Percentiles rank a stretch among this genome's conserved stretches.
phyloP scores from a whole-genome alignment of 2,797 vertebrate species.

The Vultur gryphus region DNA sequence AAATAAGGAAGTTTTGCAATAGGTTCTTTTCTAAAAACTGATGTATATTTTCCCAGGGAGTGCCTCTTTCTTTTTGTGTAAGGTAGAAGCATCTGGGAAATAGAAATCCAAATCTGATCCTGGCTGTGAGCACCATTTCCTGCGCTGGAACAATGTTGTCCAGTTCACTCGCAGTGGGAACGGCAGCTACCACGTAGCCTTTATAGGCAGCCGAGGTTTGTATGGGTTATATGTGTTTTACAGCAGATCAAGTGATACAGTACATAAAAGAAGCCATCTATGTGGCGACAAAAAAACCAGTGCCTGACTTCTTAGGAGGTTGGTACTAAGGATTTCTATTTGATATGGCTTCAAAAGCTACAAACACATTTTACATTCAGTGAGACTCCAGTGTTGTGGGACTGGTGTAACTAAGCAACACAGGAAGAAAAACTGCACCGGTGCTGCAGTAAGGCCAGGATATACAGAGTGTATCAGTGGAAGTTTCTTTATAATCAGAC shows the following conservation, averaged over 20 bases:
- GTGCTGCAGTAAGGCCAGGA: background rate
- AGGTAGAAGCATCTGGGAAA: background rate
- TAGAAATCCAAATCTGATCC: background rate
- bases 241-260: background rate
- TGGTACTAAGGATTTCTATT: conserved; percentile 60
- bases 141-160: background rate
- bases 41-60: background rate
- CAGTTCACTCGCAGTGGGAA: background rate
- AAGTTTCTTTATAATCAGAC: background rate
- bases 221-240: background rate
- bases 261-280: background rate
- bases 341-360: conserved; percentile 59
- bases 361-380: conserved; percentile 44
- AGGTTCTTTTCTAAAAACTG: background rate
- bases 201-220: background rate
- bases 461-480: background rate
- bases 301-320: conserved; percentile 45
- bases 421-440: background rate
- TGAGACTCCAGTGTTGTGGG: conserved; percentile 54
- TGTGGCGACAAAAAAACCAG: background rate
- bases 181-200: rapidly evolving
- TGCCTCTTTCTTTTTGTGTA: background rate
- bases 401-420: conserved; percentile 71
- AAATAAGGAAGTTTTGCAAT: background rate
- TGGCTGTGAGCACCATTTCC: background rate